Evolutionary conservation across 2,888 invertebrate genomes (phyloP).

Genomic region (Orthonevra nobilis): DNA sequence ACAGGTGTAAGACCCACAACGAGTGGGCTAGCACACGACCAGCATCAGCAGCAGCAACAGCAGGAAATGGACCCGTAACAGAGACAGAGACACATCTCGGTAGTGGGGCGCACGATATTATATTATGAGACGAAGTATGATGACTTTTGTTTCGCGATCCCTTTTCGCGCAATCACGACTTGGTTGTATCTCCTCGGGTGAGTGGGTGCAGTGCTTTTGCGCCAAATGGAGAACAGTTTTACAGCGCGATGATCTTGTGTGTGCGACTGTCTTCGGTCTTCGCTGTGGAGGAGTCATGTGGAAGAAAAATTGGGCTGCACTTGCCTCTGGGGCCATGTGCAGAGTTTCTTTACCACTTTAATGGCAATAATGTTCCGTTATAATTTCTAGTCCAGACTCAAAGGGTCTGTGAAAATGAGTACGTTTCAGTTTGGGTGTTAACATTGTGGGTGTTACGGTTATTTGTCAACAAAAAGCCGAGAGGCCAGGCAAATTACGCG

Average conservation of each 20-base stretch:
- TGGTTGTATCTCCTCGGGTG: slow-evolving; percentile 38
- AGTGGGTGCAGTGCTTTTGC: slow-evolving; percentile 51
- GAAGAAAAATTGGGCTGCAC: slow-evolving; percentile 35
- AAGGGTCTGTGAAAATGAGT: no score
- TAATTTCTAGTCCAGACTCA: no score
- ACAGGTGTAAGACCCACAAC: slow-evolving; percentile 37
- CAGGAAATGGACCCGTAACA: slow-evolving; percentile 38
- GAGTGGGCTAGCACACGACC: slow-evolving; percentile 20
- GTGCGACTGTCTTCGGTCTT: slow-evolving; percentile 5
- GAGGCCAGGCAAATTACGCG: no score
- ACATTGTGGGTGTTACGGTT: no score
- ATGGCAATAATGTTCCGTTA: slow-evolving; percentile 18
- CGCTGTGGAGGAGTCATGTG: slow-evolving; percentile 10
- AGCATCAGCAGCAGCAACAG: not conserved
- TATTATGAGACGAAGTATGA: slow-evolving; percentile 43
- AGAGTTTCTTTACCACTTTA: not conserved
- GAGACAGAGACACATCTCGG: not conserved
- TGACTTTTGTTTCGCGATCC: slow-evolving; percentile 50
- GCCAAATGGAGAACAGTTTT: slow-evolving; percentile 35
- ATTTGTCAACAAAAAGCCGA: no score
- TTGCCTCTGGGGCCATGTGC: slow-evolving; percentile 29
- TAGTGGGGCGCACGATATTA: not conserved
- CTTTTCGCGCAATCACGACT: slow-evolving; percentile 59
- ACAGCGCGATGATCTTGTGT: not conserved
- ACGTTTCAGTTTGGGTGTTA: no score